These are phyloP conservation scores for Meiosimyza platycephala DNA, from an alignment of 2,888 invertebrate species.

Conservation along the genomic window DNA sequence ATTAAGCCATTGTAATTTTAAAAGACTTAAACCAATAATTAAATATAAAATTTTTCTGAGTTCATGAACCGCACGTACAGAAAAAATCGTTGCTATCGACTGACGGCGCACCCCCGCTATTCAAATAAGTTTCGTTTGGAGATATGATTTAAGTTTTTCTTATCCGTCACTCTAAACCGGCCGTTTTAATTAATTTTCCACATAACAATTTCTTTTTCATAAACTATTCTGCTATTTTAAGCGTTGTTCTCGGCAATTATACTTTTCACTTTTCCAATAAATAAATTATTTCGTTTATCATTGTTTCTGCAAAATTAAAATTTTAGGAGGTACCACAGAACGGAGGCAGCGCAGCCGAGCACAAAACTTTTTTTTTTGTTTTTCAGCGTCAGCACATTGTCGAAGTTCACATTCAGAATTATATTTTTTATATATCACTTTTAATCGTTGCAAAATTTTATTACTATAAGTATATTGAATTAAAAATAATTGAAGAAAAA, in stretches of 20 bases:
- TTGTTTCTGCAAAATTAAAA: constrained; percentile 15
- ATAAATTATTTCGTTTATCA: not conserved
- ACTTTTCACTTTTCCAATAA: no score
- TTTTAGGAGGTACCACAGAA: constrained; percentile 12
- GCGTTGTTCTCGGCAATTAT: no score
- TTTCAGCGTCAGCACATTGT: not conserved
- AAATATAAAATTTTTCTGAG: not conserved
- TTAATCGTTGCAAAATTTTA: not conserved
- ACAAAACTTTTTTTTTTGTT: not conserved
- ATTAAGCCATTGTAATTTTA: not conserved
- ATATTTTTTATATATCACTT: not conserved
- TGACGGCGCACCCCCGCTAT: constrained; percentile 18
- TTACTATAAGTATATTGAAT: not conserved
- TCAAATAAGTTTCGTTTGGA: not conserved
- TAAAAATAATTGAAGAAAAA: constrained; percentile 36
- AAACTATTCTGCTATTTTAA: not conserved
- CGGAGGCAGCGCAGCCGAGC: not conserved
- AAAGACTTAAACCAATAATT: not conserved
- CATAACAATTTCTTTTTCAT: not conserved
- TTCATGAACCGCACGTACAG: not conserved
- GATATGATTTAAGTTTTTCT: constrained; percentile 1
- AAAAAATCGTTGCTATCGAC: not conserved
- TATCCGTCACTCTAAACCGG: constrained; percentile 1
- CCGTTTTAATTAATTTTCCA: not conserved
- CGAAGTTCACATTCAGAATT: not conserved